Conservation (phyloP, 2,888 invertebrate species). For the Syrista parreyssii region DNA sequence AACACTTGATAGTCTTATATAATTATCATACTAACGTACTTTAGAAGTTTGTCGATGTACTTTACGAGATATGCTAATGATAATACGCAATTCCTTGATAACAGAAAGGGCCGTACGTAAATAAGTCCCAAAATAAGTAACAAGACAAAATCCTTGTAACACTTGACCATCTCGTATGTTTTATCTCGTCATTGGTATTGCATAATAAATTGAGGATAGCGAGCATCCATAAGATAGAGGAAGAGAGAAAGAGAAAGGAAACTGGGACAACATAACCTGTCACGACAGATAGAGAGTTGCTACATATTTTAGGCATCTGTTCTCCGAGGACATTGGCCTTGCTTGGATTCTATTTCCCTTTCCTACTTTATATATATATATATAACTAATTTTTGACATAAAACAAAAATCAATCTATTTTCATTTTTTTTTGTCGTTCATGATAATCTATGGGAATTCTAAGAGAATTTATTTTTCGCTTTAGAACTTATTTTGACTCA, state of each 20-base stretch:
- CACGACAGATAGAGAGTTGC: not conserved
- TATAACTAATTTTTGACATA: too few species aligned
- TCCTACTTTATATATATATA: not conserved
- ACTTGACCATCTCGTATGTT: constrained; percentile 26
- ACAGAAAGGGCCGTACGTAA: not conserved
- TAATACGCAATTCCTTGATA: not conserved
- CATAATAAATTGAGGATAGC: not conserved
- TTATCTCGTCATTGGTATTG: not conserved
- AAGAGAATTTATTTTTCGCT: not conserved
- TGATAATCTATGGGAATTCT: not conserved
- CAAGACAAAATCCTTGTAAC: constrained; percentile 47
- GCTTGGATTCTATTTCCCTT: not conserved
- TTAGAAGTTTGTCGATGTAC: not conserved
- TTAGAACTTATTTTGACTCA: not conserved
- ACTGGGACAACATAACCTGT: not conserved
- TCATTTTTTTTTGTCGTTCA: not conserved
- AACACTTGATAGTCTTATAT: not conserved
- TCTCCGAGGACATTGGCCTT: not conserved
- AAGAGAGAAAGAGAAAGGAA: not conserved
- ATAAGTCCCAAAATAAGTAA: not conserved
- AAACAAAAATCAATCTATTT: too few species aligned
- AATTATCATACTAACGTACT: not conserved
- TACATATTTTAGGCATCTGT: not conserved
- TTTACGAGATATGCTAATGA: not conserved
- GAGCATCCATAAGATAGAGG: not conserved